A percentile compares a stretch with the other conserved stretches of the same genome.
Evolutionary conservation across 2,888 invertebrate species (phyloP).

Genomic region (Diogma glabrata): DNA sequence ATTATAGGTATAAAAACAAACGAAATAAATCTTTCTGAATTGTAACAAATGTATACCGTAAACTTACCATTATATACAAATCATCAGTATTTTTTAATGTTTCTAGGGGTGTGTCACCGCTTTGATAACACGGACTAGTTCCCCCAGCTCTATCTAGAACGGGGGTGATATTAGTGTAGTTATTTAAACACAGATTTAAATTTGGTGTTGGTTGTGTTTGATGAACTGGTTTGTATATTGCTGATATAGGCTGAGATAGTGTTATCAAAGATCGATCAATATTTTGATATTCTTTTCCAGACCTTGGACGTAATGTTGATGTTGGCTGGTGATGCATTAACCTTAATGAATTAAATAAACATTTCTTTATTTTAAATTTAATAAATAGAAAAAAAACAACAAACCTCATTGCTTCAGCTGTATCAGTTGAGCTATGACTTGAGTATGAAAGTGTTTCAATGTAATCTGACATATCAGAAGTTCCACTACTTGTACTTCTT

Average conservation of each 20-base stretch:
- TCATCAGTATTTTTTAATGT: too few relatives aligned
- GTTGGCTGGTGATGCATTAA: slow-evolving; percentile 32
- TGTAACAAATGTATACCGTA: too few relatives aligned
- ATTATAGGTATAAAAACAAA: too few relatives aligned
- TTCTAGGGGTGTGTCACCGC: slow-evolving; percentile 23
- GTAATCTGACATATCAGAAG: slow-evolving; percentile 82
- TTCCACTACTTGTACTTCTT: slow-evolving; percentile 70
- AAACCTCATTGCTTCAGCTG: slow-evolving; percentile 46
- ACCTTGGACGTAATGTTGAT: slow-evolving; percentile 67
- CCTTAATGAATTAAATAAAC: too few relatives aligned
- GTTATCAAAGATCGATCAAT: slow-evolving; percentile 55
- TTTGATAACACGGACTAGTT: slow-evolving; percentile 40
- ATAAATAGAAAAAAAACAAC: background rate
- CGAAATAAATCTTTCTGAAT: too few relatives aligned
- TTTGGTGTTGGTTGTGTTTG: slow-evolving; percentile 2
- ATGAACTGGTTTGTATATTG: slow-evolving; percentile 5
- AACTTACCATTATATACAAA: too few relatives aligned
- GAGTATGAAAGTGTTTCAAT: slow-evolving; percentile 67
- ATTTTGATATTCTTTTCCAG: slow-evolving; percentile 78
- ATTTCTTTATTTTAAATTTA: too few relatives aligned
- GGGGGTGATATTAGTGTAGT: slow-evolving; percentile 42
- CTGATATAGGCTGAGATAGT: slow-evolving; percentile 25
- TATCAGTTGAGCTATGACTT: slow-evolving; percentile 66
- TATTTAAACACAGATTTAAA: slow-evolving; percentile 25
- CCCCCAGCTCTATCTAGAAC: slow-evolving; percentile 46